Conservation (phyloP, 2,797 vertebrate genomes). For the Cirrhinus molitorella region DNA sequence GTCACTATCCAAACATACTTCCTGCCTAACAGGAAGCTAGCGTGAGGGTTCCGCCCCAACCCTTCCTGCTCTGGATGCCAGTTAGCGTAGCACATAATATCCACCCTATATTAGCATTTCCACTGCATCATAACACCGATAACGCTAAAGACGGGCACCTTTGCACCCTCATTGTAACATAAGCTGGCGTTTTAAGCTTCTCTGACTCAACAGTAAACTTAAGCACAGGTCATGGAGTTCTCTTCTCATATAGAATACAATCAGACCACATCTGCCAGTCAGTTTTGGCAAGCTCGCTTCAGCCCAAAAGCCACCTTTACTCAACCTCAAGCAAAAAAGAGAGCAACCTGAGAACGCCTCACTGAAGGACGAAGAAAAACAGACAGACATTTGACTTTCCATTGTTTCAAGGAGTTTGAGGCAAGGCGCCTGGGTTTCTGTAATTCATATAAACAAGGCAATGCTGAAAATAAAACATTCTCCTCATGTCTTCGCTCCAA, state of each 20-base stretch:
- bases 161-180: neutral
- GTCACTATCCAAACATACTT: conserved; percentile 72
- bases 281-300: neutral
- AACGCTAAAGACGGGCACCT: neutral
- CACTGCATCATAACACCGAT: neutral
- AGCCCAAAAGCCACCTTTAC: conserved; percentile 2
- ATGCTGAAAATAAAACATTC: conserved; percentile 18
- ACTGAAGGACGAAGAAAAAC: conserved; percentile 6
- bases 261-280: neutral
- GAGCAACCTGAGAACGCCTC: neutral
- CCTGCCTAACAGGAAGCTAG: conserved; percentile 78
- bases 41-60: conserved; percentile 64
- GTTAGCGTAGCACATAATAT: conserved; percentile 4
- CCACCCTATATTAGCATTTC: neutral
- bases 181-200: neutral
- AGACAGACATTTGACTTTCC: conserved; percentile 12
- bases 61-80: conserved; percentile 72
- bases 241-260: neutral
- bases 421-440: neutral
- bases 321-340: neutral
- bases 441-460: conserved; percentile 22
- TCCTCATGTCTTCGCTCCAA: neutral
- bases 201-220: neutral
- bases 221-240: neutral
- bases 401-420: conserved; percentile 23